A percentile compares a stretch with the other conserved stretches of the same genome.
These are phyloP conservation scores for Lipophrys pholis DNA, from an alignment of 2,113 vertebrate genomes.

Conservation along the genomic window DNA sequence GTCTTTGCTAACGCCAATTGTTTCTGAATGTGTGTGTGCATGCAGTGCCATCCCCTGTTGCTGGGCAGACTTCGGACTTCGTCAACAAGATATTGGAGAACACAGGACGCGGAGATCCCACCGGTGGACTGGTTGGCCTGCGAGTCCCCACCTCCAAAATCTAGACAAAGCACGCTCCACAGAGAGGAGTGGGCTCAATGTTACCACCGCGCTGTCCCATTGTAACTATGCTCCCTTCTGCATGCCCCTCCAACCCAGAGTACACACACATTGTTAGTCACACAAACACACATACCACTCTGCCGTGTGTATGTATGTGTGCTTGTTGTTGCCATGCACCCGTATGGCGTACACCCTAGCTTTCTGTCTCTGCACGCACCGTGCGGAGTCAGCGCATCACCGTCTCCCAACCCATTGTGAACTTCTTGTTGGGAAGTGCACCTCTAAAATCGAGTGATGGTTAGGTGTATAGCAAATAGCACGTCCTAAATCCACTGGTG, in stretches of 20 bases:
- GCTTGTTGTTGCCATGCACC: slow-evolving; percentile 67
- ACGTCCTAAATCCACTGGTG: slow-evolving; percentile 64
- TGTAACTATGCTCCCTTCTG: slow-evolving; percentile 92
- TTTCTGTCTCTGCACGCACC: slow-evolving; percentile 56
- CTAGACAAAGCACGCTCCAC: slow-evolving; percentile 75
- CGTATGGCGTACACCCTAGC: slow-evolving; percentile 62
- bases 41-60: slow-evolving; percentile 90
- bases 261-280: slow-evolving; percentile 80
- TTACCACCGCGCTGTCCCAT: slow-evolving; percentile 73
- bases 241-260: slow-evolving; percentile 90
- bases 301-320: slow-evolving; percentile 77
- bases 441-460: slow-evolving; percentile 60
- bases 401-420: slow-evolving; percentile 67
- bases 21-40: slow-evolving; percentile 6
- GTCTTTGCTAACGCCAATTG: not conserved
- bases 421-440: slow-evolving; percentile 55
- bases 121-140: slow-evolving; percentile 95
- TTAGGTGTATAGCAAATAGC: slow-evolving; percentile 62
- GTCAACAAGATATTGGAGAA: slow-evolving; percentile 99
- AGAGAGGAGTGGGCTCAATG: slow-evolving; percentile 61
- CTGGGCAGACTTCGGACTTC: slow-evolving; percentile 97
- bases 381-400: slow-evolving; percentile 53
- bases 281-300: slow-evolving; percentile 72
- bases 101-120: slow-evolving; percentile 94
- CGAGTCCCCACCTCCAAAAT: slow-evolving; percentile 94